Evolutionary conservation across 2,113 vertebrate species (phyloP).

Genomic region (Acanthisitta chloris): DNA sequence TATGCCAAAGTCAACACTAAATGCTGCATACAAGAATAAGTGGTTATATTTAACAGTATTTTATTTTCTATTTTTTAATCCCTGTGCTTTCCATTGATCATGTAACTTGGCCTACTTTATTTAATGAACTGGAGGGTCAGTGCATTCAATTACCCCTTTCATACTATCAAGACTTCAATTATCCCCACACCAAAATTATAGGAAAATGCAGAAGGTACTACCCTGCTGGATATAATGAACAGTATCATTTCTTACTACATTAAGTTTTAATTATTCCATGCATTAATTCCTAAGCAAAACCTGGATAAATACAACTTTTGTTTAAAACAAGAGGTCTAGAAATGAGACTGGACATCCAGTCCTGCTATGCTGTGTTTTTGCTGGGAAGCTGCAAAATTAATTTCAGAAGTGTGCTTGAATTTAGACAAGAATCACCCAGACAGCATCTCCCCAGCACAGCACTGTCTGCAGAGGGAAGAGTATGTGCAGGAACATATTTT

Average conservation of each 20-base stretch:
- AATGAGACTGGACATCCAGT: neutral
- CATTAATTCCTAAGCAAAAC: constrained; percentile 70
- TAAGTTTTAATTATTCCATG: constrained; percentile 80
- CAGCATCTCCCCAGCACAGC: neutral
- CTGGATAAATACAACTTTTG: constrained; percentile 49
- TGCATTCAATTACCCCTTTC: constrained; percentile 88
- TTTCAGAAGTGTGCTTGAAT: neutral
- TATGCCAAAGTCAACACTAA: constrained; percentile 64
- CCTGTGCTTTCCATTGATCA: constrained; percentile 77
- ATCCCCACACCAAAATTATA: constrained; percentile 87
- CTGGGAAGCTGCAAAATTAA: constrained; percentile 26
- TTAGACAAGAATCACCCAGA: constrained; percentile 9
- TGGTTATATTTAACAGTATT: constrained; percentile 68
- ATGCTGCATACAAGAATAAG: constrained; percentile 39
- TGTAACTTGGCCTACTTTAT: constrained; percentile 85
- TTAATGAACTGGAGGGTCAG: constrained; percentile 94
- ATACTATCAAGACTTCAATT: constrained; percentile 88
- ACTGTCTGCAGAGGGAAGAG: neutral
- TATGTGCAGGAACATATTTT: constrained; percentile 32
- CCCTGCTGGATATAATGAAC: constrained; percentile 73
- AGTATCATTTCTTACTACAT: constrained; percentile 77
- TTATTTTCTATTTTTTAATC: constrained; percentile 68
- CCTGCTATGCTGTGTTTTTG: neutral
- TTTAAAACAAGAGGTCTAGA: neutral
- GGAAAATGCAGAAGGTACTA: constrained; percentile 74